A percentile compares a stretch with the other conserved stretches of the same genome.
Conservation (phyloP, 30 jellyfish, hydroid and myxozoan genomes). For the Catostylus mosaicus region DNA sequence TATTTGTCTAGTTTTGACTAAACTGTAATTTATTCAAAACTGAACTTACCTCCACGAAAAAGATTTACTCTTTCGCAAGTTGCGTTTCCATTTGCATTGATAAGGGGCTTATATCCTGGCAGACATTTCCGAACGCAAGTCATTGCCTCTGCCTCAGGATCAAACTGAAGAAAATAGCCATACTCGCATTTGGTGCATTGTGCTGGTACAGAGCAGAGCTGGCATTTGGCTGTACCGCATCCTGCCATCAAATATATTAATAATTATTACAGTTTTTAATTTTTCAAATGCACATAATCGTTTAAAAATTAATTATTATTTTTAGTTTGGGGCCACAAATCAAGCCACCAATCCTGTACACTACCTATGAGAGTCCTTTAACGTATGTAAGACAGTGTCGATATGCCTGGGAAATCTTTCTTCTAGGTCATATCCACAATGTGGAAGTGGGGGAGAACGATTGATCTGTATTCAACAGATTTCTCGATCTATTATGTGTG, state of each 20-base stretch:
- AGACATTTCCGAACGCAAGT: slow-evolving; percentile 30
- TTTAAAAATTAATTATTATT: too few species aligned
- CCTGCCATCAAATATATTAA: not conserved
- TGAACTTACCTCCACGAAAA: not conserved
- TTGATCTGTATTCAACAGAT: too few species aligned
- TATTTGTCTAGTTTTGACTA: too few species aligned
- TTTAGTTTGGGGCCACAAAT: not conserved
- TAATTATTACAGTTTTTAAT: not conserved
- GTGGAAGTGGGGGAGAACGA: too few species aligned
- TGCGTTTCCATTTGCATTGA: slow-evolving; percentile 17
- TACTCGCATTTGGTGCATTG: slow-evolving; percentile 12
- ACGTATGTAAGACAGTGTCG: not conserved
- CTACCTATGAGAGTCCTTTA: not conserved
- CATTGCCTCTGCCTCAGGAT: not conserved
- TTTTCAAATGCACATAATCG: not conserved
- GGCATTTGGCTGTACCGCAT: slow-evolving; percentile 15
- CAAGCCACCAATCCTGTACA: not conserved
- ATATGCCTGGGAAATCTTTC: not conserved
- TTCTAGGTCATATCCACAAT: too few species aligned
- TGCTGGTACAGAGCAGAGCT: not conserved
- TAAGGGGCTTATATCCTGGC: not conserved
- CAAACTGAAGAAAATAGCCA: slow-evolving; percentile 28
- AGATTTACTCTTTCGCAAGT: slow-evolving; percentile 1
- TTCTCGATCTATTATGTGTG: too few species aligned
- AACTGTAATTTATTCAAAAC: not conserved